Conservation (phyloP, 2,797 vertebrate species). For the Crotalus adamanteus region DNA sequence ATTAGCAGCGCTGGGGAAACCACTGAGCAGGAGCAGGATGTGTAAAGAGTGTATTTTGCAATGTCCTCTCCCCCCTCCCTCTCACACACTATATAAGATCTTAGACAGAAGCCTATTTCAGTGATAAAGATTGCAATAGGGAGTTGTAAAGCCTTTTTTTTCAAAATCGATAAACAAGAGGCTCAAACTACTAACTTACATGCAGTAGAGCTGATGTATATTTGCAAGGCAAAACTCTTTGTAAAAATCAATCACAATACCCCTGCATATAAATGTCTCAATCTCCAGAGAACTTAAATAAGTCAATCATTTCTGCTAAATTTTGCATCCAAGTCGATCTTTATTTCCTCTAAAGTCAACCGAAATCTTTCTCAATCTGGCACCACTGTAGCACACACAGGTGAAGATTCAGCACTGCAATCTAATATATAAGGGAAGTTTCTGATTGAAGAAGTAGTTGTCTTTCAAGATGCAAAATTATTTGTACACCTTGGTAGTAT, state of each 20-base stretch:
- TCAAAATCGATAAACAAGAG: background rate
- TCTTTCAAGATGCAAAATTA: background rate
- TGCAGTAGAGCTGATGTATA: background rate
- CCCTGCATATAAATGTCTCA: background rate
- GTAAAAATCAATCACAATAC: background rate
- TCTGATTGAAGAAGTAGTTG: background rate
- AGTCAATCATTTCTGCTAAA: background rate
- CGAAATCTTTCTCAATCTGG: background rate
- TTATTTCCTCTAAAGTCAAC: background rate
- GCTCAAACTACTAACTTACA: conserved; percentile 11
- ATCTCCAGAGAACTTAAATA: background rate
- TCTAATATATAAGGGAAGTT: background rate
- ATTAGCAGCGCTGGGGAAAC: background rate
- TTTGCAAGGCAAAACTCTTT: background rate
- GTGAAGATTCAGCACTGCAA: background rate
- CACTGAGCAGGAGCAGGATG: background rate
- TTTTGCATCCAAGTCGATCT: background rate
- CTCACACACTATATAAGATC: conserved; percentile 15
- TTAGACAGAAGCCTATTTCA: background rate
- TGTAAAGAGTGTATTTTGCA: conserved; percentile 17
- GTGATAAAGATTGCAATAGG: conserved; percentile 37
- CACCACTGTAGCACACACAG: background rate
- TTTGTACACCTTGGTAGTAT: background rate
- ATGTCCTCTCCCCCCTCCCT: conserved; percentile 21
- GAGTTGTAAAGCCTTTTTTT: background rate